phyloP scores from a whole-genome alignment of 2,888 invertebrate species.

The Troides helena region DNA sequence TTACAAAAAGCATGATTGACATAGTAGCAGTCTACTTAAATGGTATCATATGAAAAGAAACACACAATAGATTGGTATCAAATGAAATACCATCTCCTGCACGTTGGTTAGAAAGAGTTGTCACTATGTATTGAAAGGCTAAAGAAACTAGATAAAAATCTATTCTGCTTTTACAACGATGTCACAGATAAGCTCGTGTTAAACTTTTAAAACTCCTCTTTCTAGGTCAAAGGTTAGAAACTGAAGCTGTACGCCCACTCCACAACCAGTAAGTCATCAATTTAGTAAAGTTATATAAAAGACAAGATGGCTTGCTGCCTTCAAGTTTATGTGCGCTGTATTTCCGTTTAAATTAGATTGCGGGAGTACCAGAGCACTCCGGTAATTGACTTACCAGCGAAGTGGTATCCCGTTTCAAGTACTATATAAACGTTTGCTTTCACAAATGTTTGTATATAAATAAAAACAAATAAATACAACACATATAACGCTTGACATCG shows the following conservation, averaged over 20 bases:
- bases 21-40: too few species aligned
- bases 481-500: too few species aligned
- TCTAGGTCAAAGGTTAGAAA: not conserved
- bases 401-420: not conserved
- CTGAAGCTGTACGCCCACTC: not conserved
- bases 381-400: constrained; percentile 17
- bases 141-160: too few species aligned
- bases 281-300: not conserved
- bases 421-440: not conserved
- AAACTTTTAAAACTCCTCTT: not conserved
- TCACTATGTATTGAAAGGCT: too few species aligned
- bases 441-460: not conserved
- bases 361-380: constrained; percentile 20
- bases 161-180: too few species aligned
- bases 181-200: not conserved
- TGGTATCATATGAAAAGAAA: too few species aligned
- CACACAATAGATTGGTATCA: too few species aligned
- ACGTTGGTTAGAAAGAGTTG: too few species aligned
- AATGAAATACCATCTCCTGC: too few species aligned
- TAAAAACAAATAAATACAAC: not conserved
- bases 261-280: not conserved
- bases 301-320: not conserved
- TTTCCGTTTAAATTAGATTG: constrained; percentile 20
- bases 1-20: too few species aligned
- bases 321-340: constrained; percentile 2